These are phyloP conservation scores for Dicyema japonicum DNA, from an alignment of 1,140 invertebrate genomes.

Conservation along the genomic window DNA sequence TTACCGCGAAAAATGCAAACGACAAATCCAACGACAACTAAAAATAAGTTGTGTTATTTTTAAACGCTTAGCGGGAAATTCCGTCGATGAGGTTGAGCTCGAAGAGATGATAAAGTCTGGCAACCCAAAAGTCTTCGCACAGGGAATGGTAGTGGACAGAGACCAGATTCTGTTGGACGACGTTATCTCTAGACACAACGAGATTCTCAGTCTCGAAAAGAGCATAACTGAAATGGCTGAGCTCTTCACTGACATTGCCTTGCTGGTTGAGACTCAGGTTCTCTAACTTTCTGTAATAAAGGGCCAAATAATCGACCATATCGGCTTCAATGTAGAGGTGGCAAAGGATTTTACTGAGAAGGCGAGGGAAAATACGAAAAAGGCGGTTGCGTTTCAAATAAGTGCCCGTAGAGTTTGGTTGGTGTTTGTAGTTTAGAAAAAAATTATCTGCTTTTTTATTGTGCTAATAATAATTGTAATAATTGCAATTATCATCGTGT, in stretches of 20 bases:
- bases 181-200: conserved; percentile 77
- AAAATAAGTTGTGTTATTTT: too few species aligned
- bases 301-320: conserved; percentile 99
- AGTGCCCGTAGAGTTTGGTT: conserved; percentile 93
- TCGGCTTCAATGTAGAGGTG: conserved; percentile 97
- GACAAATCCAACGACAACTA: conserved; percentile 12
- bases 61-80: conserved; percentile 59
- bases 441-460: too few species aligned
- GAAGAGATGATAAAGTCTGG: conserved; percentile 92
- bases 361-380: conserved; percentile 94
- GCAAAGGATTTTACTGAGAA: conserved; percentile 97
- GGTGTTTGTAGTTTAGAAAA: too few species aligned
- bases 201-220: conserved; percentile 88
- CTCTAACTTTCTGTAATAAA: too few species aligned
- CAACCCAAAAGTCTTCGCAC: conserved; percentile 79
- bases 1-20: conserved; percentile 13
- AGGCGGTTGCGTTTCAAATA: conserved; percentile 96
- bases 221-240: conserved; percentile 86
- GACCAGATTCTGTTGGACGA: conserved; percentile 72
- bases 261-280: conserved; percentile 29
- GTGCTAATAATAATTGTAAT: too few species aligned
- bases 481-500: too few species aligned
- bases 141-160: conserved; percentile 58
- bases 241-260: conserved; percentile 58
- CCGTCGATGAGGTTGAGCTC: conserved; percentile 81